phyloP scores from a whole-genome alignment of 2,888 invertebrate genomes.

The Xestobium rufovillosum region DNA sequence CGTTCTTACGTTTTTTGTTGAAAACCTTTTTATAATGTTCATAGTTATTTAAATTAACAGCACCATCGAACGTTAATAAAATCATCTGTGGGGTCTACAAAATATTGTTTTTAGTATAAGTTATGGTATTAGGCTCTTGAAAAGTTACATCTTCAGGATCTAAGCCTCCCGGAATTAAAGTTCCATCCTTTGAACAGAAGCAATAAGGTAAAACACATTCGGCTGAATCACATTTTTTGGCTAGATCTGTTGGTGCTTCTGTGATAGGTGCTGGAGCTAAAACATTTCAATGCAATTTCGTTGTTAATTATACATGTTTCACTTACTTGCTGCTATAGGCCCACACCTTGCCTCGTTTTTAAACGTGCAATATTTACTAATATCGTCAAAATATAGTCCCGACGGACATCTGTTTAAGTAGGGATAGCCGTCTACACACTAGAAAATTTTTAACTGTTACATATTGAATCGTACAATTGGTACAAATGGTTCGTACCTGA shows the following conservation, averaged over 20 bases:
- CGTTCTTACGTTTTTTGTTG: slow-evolving; percentile 70
- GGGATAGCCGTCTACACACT: slow-evolving; percentile 87
- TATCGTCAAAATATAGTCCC: slow-evolving; percentile 83
- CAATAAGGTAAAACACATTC: slow-evolving; percentile 81
- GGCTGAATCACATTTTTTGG: slow-evolving; percentile 67
- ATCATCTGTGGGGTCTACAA: slow-evolving; percentile 88
- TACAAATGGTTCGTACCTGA: slow-evolving; percentile 66
- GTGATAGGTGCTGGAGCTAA: slow-evolving; percentile 75
- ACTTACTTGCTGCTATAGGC: slow-evolving; percentile 80
- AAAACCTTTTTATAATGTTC: slow-evolving; percentile 83
- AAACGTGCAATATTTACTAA: slow-evolving; percentile 84
- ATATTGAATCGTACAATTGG: slow-evolving; percentile 1
- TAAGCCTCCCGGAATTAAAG: slow-evolving; percentile 75
- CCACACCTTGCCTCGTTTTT: slow-evolving; percentile 86
- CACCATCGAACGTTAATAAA: slow-evolving; percentile 86
- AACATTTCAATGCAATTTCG: slow-evolving; percentile 24
- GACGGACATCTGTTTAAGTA: slow-evolving; percentile 85
- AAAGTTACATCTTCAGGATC: slow-evolving; percentile 69
- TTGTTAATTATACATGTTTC: slow-evolving; percentile 7
- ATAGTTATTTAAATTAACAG: slow-evolving; percentile 85
- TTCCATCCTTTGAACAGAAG: slow-evolving; percentile 88
- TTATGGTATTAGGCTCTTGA: background rate
- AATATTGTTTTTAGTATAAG: too few species aligned
- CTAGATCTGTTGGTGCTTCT: slow-evolving; percentile 72
- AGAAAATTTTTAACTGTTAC: slow-evolving; percentile 25